phyloP scores from a whole-genome alignment of 92 coral and sea anemone species.

The Actinernus sp. region DNA sequence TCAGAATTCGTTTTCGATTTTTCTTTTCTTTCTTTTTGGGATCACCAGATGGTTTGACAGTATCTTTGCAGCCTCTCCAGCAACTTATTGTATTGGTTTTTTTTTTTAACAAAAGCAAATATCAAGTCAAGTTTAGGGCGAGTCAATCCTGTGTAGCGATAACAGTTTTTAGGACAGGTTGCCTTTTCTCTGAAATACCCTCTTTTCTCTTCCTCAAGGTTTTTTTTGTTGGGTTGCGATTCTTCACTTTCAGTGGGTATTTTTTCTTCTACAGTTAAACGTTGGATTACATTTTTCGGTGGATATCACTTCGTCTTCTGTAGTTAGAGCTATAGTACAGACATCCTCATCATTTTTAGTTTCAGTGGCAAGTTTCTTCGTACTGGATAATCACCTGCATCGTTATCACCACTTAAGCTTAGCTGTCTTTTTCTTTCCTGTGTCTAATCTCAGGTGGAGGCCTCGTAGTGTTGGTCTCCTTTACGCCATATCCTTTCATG shows the following conservation, averaged over 20 bases:
- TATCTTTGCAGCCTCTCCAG: constrained; percentile 64
- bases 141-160: constrained; percentile 39
- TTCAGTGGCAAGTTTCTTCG: too few species aligned
- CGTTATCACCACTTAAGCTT: too few species aligned
- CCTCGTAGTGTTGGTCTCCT: constrained; percentile 40
- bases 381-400: too few species aligned
- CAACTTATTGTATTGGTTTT: constrained; percentile 32
- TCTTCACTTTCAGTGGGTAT: too few species aligned
- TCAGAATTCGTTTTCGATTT: constrained; percentile 19
- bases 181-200: constrained; percentile 41
- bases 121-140: constrained; percentile 34
- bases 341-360: too few species aligned
- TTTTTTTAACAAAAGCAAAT: constrained; percentile 37
- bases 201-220: constrained; percentile 34
- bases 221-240: neutral
- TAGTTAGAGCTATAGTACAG: too few species aligned
- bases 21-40: neutral
- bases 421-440: too few species aligned
- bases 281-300: too few species aligned
- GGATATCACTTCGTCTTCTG: too few species aligned
- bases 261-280: too few species aligned
- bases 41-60: constrained; percentile 12
- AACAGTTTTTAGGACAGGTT: constrained; percentile 51
- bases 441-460: constrained; percentile 41
- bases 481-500: constrained; percentile 59